Conservation (phyloP, 2,797 vertebrate genomes). For the Mastacembelus armatus region DNA sequence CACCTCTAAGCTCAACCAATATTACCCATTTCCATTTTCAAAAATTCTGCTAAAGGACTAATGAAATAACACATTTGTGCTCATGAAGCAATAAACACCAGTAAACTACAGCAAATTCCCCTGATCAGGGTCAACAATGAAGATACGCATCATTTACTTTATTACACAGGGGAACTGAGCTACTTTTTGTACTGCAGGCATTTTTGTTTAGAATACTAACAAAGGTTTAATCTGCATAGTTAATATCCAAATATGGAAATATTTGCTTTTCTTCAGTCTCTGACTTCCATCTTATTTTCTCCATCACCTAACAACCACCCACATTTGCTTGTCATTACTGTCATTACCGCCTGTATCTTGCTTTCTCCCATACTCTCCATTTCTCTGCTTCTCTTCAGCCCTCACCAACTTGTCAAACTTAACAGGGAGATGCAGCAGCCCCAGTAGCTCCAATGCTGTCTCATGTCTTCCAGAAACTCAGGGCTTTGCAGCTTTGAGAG, state of each 20-base stretch:
- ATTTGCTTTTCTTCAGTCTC: constrained; percentile 26
- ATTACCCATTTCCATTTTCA: constrained; percentile 24
- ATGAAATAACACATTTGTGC: constrained; percentile 57
- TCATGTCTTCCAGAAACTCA: constrained; percentile 20
- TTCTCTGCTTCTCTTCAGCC: constrained; percentile 31
- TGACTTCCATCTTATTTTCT: constrained; percentile 38
- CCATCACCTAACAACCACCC: constrained; percentile 51
- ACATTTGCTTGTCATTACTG: constrained; percentile 45
- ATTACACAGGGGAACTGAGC: constrained; percentile 39
- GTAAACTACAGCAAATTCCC: constrained; percentile 40
- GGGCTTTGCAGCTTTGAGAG: constrained; percentile 38
- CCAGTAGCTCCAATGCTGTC: constrained; percentile 4
- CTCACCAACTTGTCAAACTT: constrained; percentile 29
- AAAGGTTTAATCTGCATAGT: constrained; percentile 44
- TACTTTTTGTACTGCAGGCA: constrained; percentile 23
- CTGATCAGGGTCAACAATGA: constrained; percentile 47
- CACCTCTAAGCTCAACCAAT: constrained; percentile 18
- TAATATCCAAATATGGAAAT: constrained; percentile 42
- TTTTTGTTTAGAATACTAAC: constrained; percentile 56
- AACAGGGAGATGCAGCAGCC: constrained; percentile 30
- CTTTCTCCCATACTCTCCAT: constrained; percentile 18
- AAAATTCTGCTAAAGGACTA: constrained; percentile 56
- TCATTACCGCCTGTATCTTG: not conserved
- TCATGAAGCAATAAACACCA: constrained; percentile 50
- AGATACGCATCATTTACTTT: constrained; percentile 60